Conservation (phyloP, 2,888 invertebrate genomes). For the Torymus aiolomorphi region DNA sequence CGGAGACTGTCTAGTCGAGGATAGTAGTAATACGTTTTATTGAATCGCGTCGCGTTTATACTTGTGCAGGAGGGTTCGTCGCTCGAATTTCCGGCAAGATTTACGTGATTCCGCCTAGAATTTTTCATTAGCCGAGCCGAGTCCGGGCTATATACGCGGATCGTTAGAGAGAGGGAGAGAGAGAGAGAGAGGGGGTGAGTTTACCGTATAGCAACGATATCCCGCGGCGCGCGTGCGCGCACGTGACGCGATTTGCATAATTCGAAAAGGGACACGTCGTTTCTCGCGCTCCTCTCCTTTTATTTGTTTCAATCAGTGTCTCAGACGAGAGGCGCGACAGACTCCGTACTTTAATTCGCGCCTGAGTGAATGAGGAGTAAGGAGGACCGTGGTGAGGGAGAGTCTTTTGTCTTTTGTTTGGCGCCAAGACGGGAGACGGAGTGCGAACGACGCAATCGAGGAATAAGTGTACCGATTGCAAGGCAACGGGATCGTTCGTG, state of each 20-base stretch:
- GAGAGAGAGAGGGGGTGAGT: not conserved
- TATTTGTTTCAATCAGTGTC: constrained; percentile 55
- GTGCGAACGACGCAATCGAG: no score
- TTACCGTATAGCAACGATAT: constrained; percentile 44
- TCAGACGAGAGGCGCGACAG: not conserved
- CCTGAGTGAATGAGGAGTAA: not conserved
- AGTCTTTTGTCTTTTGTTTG: no score
- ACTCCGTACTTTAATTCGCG: constrained; percentile 34
- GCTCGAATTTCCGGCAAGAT: constrained; percentile 42
- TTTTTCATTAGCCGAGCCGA: constrained; percentile 49
- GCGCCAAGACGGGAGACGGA: no score
- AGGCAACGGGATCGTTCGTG: no score
- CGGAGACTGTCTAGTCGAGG: no score
- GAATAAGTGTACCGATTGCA: no score
- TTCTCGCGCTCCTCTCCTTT: constrained; percentile 4
- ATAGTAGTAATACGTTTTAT: constrained; percentile 19
- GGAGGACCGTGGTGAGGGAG: not conserved
- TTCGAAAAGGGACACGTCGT: constrained; percentile 41
- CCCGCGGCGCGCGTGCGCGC: constrained; percentile 39
- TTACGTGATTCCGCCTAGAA: constrained; percentile 50
- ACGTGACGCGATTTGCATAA: constrained; percentile 54
- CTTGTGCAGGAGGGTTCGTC: constrained; percentile 36
- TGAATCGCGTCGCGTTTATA: constrained; percentile 31
- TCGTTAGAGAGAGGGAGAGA: no score
- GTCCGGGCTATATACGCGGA: not conserved